A percentile compares a stretch with the other conserved stretches of the same genome.
Conservation (phyloP, 2,888 invertebrate genomes). For the Nephrotoma flavescens region DNA sequence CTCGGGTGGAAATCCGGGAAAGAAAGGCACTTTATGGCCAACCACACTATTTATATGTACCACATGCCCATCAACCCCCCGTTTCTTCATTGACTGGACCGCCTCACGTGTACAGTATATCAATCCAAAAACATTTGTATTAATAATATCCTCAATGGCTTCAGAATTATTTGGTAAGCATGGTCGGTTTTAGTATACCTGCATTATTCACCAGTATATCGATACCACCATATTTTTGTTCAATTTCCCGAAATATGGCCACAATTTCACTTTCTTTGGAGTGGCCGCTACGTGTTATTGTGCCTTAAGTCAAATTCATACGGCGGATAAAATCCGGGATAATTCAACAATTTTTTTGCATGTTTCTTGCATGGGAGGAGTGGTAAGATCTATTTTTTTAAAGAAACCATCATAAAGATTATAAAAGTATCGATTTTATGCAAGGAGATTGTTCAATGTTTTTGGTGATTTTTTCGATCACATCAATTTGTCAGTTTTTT, state of each 20-base stretch:
- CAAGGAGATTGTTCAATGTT: too few relatives aligned
- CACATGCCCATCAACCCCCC: constrained; percentile 30
- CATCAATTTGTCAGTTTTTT: too few relatives aligned
- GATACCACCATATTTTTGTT: constrained; percentile 34
- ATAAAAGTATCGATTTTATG: too few relatives aligned
- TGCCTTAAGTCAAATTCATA: too few relatives aligned
- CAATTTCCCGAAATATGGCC: constrained; percentile 36
- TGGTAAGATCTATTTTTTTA: too few relatives aligned
- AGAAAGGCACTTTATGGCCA: constrained; percentile 17
- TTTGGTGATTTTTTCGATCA: too few relatives aligned
- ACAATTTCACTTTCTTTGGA: constrained; percentile 37
- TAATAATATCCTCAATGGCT: constrained; percentile 25
- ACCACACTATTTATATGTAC: constrained; percentile 31
- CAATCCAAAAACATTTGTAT: constrained; percentile 32
- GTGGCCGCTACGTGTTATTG: too few relatives aligned
- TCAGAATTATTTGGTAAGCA: constrained; percentile 14
- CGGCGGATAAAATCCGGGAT: too few relatives aligned
- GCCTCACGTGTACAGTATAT: constrained; percentile 33
- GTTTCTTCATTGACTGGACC: constrained; percentile 33
- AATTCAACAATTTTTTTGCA: too few relatives aligned
- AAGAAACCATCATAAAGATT: too few relatives aligned
- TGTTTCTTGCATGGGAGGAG: too few relatives aligned
- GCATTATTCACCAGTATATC: constrained; percentile 44
- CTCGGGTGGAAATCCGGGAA: constrained; percentile 4
- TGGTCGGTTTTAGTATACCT: constrained; percentile 23